Base-by-base conservation (phyloP, 2,888 invertebrate species). In the Venusia cambrica region DNA sequence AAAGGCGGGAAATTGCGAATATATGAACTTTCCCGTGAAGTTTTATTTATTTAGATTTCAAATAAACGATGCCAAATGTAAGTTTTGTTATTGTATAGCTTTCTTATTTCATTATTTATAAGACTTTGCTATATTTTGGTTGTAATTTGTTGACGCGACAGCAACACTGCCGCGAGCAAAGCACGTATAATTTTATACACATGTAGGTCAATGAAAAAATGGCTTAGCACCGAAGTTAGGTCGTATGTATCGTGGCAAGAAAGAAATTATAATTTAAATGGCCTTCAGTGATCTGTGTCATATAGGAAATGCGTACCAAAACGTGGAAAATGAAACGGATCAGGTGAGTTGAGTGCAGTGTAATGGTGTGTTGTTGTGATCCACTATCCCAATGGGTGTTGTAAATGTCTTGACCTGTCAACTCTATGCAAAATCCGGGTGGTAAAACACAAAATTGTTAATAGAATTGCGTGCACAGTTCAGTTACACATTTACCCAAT, bases 171-270 rank as follows among this genome's bases (percentile, higher is more conserved):
- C 57, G 57, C 64, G 60, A 73, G 70, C 68, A 73, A 31, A 78
- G 70, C 69, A 74, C 73, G 78, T 77, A 81, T 64, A 65, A 62
- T 61, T 79, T 73, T 83, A 77, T 81, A 81, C 80, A 84, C 81
- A 84, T 87, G 84, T 85, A 87, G 87, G 84, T 85, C 85, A 84
- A 75, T 83, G 83, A 80, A 87, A 87, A 79, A 87, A 85, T 87
- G 87, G 87, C 85, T 80, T 85, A 85, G 76, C 73, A 69, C 69
- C 73, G 70, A 69, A 72, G 64, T 59, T 64, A 79, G 73, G 72
- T 78, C 75, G 53, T 85, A 80, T 80, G 79, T 80, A 76, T 78
- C 80, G 84, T 87, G 85, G 83, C 83, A 84, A 81, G 74, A 73
- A 78, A 79, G 77, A 83, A 72, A 71, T 79, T 85, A 77, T 79